These are phyloP conservation scores for Cuculus canorus DNA, from an alignment of 2,797 vertebrate genomes.

Conservation along the genomic window DNA sequence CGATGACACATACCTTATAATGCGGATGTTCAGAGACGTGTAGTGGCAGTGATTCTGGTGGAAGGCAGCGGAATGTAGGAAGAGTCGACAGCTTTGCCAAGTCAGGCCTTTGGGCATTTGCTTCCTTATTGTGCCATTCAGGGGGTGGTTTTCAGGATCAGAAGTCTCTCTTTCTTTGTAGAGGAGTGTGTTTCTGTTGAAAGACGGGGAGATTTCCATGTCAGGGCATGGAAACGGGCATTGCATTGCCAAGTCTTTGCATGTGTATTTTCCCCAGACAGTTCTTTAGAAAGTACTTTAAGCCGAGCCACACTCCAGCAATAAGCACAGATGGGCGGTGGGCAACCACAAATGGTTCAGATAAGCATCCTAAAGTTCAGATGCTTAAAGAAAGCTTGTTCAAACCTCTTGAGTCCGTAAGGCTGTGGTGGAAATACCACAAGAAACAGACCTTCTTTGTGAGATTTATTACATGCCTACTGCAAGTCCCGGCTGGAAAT, in stretches of 20 bases:
- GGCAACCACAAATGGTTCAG: slow-evolving; percentile 41
- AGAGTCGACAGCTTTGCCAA: not conserved
- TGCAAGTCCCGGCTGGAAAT: slow-evolving; percentile 62
- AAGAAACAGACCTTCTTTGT: slow-evolving; percentile 71
- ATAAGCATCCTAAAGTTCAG: slow-evolving; percentile 62
- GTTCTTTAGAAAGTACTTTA: not conserved
- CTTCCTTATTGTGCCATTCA: not conserved
- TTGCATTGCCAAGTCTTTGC: not conserved
- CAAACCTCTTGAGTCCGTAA: slow-evolving; percentile 45
- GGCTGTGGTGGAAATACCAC: slow-evolving; percentile 59
- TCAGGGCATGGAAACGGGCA: not conserved
- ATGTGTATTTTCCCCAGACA: not conserved
- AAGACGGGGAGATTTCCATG: not conserved
- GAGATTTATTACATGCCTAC: slow-evolving; percentile 70
- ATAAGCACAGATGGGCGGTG: slow-evolving; percentile 16
- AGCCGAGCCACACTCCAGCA: slow-evolving; percentile 46
- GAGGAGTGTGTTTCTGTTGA: not conserved
- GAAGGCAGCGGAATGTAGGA: not conserved
- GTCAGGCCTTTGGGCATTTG: not conserved
- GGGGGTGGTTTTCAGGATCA: not conserved
- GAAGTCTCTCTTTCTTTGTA: not conserved
- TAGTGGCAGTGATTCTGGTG: not conserved
- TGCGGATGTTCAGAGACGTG: accelerated
- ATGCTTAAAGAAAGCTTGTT: slow-evolving; percentile 43
- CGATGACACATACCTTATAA: not conserved